Percentiles rank a stretch among this genome's conserved stretches.
Evolutionary conservation across 2,113 vertebrate species (phyloP).

Genomic region (Cichladusa arquata): DNA sequence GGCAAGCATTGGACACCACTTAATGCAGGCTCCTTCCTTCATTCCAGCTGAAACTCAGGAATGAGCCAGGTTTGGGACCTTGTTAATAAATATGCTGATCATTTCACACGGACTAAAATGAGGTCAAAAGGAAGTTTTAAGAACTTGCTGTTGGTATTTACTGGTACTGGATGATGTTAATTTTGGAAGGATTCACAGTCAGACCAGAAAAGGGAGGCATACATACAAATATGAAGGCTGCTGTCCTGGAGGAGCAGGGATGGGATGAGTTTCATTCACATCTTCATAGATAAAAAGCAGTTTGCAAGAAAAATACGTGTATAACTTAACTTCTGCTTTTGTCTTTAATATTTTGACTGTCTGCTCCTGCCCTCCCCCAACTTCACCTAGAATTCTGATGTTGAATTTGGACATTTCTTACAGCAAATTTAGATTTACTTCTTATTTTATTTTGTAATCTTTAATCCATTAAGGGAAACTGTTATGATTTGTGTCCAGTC

Average conservation of each 20-base stretch:
- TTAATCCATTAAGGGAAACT: not conserved
- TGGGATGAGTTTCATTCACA: not conserved
- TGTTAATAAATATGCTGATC: constrained; percentile 39
- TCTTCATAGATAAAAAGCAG: not conserved
- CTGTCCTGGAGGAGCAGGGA: not conserved
- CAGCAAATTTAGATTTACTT: not conserved
- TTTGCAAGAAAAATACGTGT: not conserved
- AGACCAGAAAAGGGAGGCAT: not conserved
- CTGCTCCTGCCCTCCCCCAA: not conserved
- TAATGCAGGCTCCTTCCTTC: constrained; percentile 2
- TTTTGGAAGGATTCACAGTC: constrained; percentile 24
- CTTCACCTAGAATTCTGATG: not conserved
- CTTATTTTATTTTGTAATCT: not conserved
- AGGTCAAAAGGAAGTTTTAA: constrained; percentile 40
- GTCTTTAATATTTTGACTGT: not conserved
- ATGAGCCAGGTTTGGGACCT: constrained; percentile 10
- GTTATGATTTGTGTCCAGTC: not conserved
- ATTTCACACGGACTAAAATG: not conserved
- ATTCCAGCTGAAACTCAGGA: not conserved
- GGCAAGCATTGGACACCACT: not conserved
- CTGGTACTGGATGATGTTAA: constrained; percentile 9
- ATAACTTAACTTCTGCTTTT: not conserved
- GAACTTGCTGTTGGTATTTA: constrained; percentile 13
- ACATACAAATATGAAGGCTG: not conserved
- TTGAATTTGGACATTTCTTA: not conserved